Evolutionary conservation across 2,113 vertebrate species (phyloP).

Genomic region (Aegotheles bennettii): DNA sequence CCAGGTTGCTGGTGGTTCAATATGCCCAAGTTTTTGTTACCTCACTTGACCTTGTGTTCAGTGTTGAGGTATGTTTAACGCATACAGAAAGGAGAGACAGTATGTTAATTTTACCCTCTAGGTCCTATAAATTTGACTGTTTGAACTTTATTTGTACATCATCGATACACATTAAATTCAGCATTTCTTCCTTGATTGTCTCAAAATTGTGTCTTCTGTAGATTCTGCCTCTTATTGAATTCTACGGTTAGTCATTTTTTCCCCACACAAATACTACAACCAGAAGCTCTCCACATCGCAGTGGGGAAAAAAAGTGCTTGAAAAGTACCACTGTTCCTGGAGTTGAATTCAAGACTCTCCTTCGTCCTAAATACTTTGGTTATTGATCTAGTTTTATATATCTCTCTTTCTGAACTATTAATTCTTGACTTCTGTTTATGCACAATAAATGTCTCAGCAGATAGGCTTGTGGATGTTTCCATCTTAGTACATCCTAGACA

Average conservation of each 20-base stretch:
- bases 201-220: background rate
- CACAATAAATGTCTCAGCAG: background rate
- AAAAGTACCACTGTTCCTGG: background rate
- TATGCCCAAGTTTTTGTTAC: too few relatives aligned
- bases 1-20: too few relatives aligned
- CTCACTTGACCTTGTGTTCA: too few relatives aligned
- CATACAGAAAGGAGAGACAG: too few relatives aligned
- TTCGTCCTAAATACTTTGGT: background rate
- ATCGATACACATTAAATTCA: too few relatives aligned
- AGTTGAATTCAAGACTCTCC: background rate
- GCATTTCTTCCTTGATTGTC: too few relatives aligned
- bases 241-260: rapidly evolving
- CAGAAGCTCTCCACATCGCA: background rate
- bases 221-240: background rate
- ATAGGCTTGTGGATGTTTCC: background rate
- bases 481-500: background rate
- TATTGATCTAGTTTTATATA: background rate
- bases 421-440: background rate
- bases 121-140: too few relatives aligned
- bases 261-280: background rate
- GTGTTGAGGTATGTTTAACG: too few relatives aligned
- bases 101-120: too few relatives aligned
- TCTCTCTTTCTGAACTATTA: background rate
- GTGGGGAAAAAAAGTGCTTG: background rate
- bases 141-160: too few relatives aligned